A percentile compares a stretch with the other conserved stretches of the same genome.
These are phyloP conservation scores for Nyctibius grandis DNA, from an alignment of 2,797 vertebrate genomes.

Conservation along the genomic window DNA sequence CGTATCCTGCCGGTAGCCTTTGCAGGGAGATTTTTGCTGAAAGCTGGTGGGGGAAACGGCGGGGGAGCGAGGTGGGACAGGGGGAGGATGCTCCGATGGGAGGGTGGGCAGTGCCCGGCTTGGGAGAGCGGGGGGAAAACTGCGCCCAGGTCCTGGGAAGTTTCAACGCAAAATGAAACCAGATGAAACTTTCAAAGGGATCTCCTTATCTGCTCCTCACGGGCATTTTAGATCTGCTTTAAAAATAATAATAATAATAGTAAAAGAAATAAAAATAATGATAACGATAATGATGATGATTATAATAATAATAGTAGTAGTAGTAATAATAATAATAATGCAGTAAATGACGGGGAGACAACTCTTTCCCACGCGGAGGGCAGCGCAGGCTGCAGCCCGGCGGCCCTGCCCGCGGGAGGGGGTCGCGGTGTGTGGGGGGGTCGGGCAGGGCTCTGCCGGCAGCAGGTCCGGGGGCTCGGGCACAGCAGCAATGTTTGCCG, in stretches of 20 bases:
- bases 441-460: background rate
- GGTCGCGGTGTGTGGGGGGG: background rate
- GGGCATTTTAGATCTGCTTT: slow-evolving; percentile 29
- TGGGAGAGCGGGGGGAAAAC: background rate
- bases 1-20: background rate
- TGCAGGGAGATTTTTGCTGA: background rate
- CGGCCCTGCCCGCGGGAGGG: background rate
- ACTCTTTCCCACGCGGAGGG: background rate
- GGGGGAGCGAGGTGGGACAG: background rate
- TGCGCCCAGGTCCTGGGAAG: background rate
- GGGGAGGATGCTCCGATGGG: background rate
- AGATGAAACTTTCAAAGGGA: slow-evolving; percentile 65
- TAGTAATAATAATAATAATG: too few relatives aligned
- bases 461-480: background rate
- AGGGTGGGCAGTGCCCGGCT: background rate
- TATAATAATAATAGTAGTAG: too few relatives aligned
- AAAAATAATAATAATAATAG: background rate
- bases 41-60: background rate
- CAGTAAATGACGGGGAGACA: background rate
- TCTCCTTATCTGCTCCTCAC: slow-evolving; percentile 51
- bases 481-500: background rate
- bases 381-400: background rate
- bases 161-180: slow-evolving; percentile 71
- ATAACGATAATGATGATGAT: background rate
- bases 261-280: background rate